Evolutionary conservation across 2,888 invertebrate species (phyloP), one percentile per base, ranked within the genome.

Genomic region (Thymelicus acteon): DNA sequence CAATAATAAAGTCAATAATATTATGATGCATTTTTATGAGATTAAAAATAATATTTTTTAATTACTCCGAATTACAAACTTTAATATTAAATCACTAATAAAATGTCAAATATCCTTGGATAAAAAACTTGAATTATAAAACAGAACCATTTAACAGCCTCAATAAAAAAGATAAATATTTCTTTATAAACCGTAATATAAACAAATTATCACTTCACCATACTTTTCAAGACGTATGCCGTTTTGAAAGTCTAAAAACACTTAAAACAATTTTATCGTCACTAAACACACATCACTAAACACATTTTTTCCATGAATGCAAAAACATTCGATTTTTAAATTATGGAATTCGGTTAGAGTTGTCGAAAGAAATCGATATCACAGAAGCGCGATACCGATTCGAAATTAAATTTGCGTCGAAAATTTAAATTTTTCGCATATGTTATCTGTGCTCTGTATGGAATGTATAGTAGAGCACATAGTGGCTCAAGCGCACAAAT

Each of bases 401-500:
- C 57, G 15, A 13, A 37, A 39, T 39, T 47, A 63, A 57, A 61
- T 64, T 58, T 52, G 31, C 54, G 44, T 61, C n/a, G 24, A 58
- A 40, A 48, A 48, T 48, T 39, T 24, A 40, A 7, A 24, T 31
- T 49, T 64, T 64, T 70, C 24, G 24, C 24, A 12, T 5, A 15
- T 15, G 19, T 64, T 44, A 12, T 44, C 24, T 66, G 57, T 66
- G 54, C 57, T 65, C 65, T 24, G n/a, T 13, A 54, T 40, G 37
- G 40, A 60, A 64, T 58, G 60, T 71, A 80, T 87, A 82, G 86
- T 89, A 89, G 87, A 88, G 89, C 89, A 90, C 92, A 85, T 85
- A 83, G 80, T 86, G 83, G 82, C 85, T 75, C 89, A 84, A 85
- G 85, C 88, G 90, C 91, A 88, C 86, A 82, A 86, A 87, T 86